A percentile compares a stretch with the other conserved stretches of the same genome.
Evolutionary conservation across 2,888 invertebrate genomes (phyloP).

Genomic region (Melinaea marsaeus): DNA sequence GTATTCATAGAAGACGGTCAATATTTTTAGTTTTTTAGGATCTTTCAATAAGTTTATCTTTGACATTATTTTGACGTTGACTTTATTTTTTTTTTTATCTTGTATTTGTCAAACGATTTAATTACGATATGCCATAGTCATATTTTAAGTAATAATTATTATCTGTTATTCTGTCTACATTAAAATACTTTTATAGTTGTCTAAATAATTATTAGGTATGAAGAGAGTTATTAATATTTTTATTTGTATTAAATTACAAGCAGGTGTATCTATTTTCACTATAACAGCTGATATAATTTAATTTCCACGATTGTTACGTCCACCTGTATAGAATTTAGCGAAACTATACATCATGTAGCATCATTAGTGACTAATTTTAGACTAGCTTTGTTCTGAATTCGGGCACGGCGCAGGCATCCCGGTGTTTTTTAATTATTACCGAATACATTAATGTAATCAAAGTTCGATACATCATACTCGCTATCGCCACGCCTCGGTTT

Average conservation of each 20-base stretch:
- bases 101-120: too few relatives aligned
- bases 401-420: constrained; percentile 50
- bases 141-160: not conserved
- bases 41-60: not conserved
- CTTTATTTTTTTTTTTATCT: too few relatives aligned
- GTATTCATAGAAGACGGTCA: constrained; percentile 1
- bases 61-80: too few relatives aligned
- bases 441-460: constrained; percentile 76
- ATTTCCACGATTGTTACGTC: constrained; percentile 25
- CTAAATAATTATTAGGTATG: not conserved
- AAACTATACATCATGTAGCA: constrained; percentile 48
- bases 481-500: constrained; percentile 73
- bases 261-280: constrained; percentile 26
- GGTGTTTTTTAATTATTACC: constrained; percentile 72
- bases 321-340: constrained; percentile 45
- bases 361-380: constrained; percentile 46
- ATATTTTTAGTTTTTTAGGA: constrained; percentile 8
- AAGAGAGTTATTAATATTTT: constrained; percentile 2
- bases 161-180: too few relatives aligned
- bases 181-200: not conserved
- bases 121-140: not conserved
- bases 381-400: constrained; percentile 44
- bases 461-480: constrained; percentile 75
- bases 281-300: constrained; percentile 23
- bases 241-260: constrained; percentile 2